Evolutionary conservation across 2,113 vertebrate species (phyloP), one percentile per base, ranked within the genome.

Genomic region (Clarias macrocephalus): DNA sequence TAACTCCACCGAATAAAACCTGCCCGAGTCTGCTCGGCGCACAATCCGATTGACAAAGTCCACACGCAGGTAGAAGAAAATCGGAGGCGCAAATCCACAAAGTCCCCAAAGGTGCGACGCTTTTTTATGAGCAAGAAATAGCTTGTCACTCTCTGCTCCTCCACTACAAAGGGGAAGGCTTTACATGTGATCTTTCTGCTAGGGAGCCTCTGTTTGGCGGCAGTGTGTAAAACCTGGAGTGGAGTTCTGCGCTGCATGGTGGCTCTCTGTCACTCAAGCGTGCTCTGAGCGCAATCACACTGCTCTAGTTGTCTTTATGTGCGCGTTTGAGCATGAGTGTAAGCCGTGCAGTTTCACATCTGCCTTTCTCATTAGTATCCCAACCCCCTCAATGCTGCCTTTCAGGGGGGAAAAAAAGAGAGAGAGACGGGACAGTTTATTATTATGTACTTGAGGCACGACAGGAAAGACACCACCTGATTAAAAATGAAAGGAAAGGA

Each of bases 101-200:
- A 75, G 93, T 93, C 92, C 93, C 90, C 73, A 89, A 90, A 87
- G 91, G 92, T 85, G 89, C 89, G 85, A 90, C 82, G 93, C 92
- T 89, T 89, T 90, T 94, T 94, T 93, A 93, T 93, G 94, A 94
- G 94, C 93, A 94, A 93, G 95, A 94, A 94, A 94, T 94, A 95
- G 95, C 95, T 95, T 96, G 96, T 96, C 96, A 96, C 95, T 93
- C 93, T 94, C 92, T 94, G 95, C 95, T 95, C 95, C 88, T 93
- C 95, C 95, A 96, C 96, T 96, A 96, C 96, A 96, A 97, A 97
- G 95, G 95, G 93, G 94, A 95, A 94, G 95, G 95, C 95, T 95
- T 96, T 94, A 96, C 96, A 96, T 97, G 97, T 97, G 97, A 97
- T 96, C 95, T 94, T 95, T 96, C 94, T 96, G 95, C 95, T 93